Evolutionary conservation across 2,113 vertebrate genomes (phyloP).

Genomic region (Antennarius striatus): DNA sequence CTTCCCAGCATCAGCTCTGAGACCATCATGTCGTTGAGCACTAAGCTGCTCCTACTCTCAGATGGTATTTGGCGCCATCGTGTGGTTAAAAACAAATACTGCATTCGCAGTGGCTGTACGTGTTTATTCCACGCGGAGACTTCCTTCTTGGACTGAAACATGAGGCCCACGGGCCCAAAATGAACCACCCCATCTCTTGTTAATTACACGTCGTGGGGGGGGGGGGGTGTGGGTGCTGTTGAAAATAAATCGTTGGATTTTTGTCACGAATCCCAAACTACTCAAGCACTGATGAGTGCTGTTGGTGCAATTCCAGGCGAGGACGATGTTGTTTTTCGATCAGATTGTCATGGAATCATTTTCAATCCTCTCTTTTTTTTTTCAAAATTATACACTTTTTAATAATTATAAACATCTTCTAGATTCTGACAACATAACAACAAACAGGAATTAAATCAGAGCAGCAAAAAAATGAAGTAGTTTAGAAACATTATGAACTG

Average conservation of each 20-base stretch:
- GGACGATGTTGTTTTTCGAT: slow-evolving; percentile 15
- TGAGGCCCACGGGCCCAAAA: not conserved
- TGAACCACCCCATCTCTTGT: not conserved
- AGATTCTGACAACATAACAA: too few species aligned
- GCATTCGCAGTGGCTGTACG: not conserved
- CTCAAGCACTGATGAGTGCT: slow-evolving; percentile 24
- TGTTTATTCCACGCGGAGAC: too few species aligned
- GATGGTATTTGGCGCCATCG: slow-evolving; percentile 44
- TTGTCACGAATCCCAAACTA: slow-evolving; percentile 3
- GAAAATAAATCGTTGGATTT: not conserved
- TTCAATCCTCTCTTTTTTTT: too few species aligned
- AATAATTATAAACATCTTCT: too few species aligned
- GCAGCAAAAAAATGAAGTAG: too few species aligned
- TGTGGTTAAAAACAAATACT: slow-evolving; percentile 19
- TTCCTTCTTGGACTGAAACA: not conserved
- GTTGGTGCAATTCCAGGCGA: slow-evolving; percentile 32
- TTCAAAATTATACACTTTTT: too few species aligned
- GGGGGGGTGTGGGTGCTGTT: not conserved
- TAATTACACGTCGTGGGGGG: not conserved
- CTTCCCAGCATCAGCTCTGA: too few species aligned
- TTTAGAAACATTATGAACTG: too few species aligned
- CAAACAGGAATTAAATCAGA: too few species aligned
- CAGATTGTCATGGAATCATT: too few species aligned
- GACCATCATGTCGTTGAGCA: too few species aligned
- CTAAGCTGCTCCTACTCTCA: not conserved